Base-by-base conservation (phyloP, 2,888 invertebrate species). In the Caenorhabditis sp. region DNA sequence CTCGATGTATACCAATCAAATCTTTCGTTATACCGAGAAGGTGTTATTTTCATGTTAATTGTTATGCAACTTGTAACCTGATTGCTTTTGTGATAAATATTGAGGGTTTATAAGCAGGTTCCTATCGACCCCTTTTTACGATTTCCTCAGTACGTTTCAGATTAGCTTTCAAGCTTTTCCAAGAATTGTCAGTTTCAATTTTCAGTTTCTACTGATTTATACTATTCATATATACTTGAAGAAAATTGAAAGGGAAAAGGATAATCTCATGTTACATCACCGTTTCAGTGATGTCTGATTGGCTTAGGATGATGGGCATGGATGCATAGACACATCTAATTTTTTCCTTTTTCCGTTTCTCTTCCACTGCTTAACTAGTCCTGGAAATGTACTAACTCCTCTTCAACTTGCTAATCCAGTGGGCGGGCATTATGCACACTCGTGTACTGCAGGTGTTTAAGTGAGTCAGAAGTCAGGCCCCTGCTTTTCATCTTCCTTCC, bases 371-470 rank as follows among this genome's bases (percentile, higher is more conserved):
- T 74, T 58, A 74, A 65, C 65, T 65, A 74, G 60, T 74, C 65
- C 58, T 50, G 50, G 28, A 65, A 74, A 51, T 65, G 65, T 51
- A 58, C 65, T 65, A 58, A 74, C 65, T 74, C 65, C 50, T 64
- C 47, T 56, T 64, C 65, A 71, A 56, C 51, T 51, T 60, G 60
- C 44, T 67, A 67, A 67, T 67, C 67, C 76, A 55, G 74, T 56
- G 18, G 53, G 70, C 40, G 64, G 40, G 58, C 13, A 58, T 50
- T 44, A 58, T 40, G 50, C 56, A 37, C 44, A 51, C n/a, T n/a
- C 50, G 47, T 61, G 40, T 47, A 51, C 24, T 74, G 74, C 76
- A 67, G 67, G 67, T 76, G 76, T 67, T 61, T 60, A 53, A 76
- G 60, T 65, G 72, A 65, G 64, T 65, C 65, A 74, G 60, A 74